Base-by-base conservation (phyloP, 2,888 invertebrate genomes). In the Pediacus dermestoides region DNA sequence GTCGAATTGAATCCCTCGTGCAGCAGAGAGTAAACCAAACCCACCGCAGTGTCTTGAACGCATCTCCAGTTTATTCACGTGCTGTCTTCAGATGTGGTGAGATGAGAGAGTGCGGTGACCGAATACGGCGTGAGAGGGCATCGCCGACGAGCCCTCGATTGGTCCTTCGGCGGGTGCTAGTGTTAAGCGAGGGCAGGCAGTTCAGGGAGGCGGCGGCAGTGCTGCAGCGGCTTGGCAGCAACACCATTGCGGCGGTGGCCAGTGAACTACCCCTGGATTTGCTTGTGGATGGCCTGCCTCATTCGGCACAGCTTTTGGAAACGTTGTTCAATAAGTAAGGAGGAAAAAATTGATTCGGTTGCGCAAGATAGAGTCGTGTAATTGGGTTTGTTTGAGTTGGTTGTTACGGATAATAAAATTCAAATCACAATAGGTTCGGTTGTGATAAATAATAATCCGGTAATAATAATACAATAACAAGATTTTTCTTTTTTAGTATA, bases 181-280 rank as follows among this genome's bases (percentile, higher is more conserved):
- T 90, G 35, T 71, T 93, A 52, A 85, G 90, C 53, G 93, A 93
- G 64, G 90, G 90, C 4, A 73, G 86, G 15, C 91, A 91, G 70
- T 92, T 87, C 66, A 73, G 88, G n/a, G 93, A 93, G 63, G 92
- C 92, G 3, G 90, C 92, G 0, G 82, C 84, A 26, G 85, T 92
- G 39, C 76, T 94, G 46, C 79, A 85, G 27, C 76, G 88, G 26
- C 73, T 93, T 10, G 88, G 88, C 2, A 81, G 84, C 23, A 83
- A 84, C 1, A 89, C 90, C 2, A 74, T 93, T 52, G 82, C 84
- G 46, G 79, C 82, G 2, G 81, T 85, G 1, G 80, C 85, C 1
- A 70, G 78, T 1, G 91, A 91, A 48, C 73, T 93, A 47, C 93
- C 93, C 0, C 77, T 92, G 34, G 92, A 92, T 64, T 73, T 90